Evolutionary conservation across 2,113 vertebrate species (phyloP).

Genomic region (Madoqua kirkii): DNA sequence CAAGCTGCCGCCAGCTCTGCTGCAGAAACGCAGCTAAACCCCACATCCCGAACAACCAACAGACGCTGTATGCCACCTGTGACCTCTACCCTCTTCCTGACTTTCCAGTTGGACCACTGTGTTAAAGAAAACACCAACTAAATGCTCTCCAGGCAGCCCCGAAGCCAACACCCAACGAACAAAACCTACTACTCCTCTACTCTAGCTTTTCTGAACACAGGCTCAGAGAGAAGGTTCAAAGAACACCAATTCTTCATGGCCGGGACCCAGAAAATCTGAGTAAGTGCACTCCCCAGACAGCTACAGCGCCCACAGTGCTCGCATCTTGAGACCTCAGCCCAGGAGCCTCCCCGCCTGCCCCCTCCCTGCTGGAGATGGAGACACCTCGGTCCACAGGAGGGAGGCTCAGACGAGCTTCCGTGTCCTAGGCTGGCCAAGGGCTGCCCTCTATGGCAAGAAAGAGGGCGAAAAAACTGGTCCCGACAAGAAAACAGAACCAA

Average conservation of each 20-base stretch:
- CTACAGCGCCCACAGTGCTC: background rate
- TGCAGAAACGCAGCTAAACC: background rate
- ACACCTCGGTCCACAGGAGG: background rate
- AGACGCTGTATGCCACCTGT: background rate
- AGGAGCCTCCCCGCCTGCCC: background rate
- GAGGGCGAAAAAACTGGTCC: background rate
- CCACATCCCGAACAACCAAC: background rate
- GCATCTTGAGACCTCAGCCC: background rate
- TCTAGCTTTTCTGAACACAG: background rate
- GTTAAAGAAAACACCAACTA: background rate
- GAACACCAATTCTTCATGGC: background rate
- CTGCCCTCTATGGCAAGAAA: background rate
- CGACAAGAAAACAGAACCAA: background rate
- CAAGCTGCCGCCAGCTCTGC: background rate
- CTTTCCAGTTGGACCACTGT: background rate
- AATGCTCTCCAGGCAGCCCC: background rate
- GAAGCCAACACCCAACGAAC: background rate
- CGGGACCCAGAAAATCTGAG: background rate
- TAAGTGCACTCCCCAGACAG: background rate
- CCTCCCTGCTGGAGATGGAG: background rate
- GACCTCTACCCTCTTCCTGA: background rate
- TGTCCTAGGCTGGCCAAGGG: background rate
- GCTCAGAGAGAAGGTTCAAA: background rate
- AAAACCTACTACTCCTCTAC: background rate
- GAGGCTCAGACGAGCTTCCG: background rate